phyloP scores from a whole-genome alignment of 2,797 vertebrate genomes.

The Iguana delicatissima region DNA sequence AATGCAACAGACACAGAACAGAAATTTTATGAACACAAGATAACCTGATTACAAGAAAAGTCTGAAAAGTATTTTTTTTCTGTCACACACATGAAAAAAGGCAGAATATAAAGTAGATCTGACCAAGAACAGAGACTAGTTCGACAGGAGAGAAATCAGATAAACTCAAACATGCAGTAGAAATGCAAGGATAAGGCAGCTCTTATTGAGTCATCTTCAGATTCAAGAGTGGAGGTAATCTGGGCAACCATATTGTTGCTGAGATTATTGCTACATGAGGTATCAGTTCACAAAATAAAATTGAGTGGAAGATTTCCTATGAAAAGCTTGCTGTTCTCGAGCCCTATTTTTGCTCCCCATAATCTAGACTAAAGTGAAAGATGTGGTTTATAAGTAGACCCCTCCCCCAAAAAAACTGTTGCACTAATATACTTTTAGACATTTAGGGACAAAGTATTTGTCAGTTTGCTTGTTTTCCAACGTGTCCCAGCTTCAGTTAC shows the following conservation, averaged over 20 bases:
- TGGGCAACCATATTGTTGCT: not conserved
- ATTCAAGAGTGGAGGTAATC: not conserved
- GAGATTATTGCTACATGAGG: conserved; percentile 11
- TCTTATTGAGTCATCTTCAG: not conserved
- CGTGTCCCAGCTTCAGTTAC: too few species aligned
- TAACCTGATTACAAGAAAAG: not conserved
- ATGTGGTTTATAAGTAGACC: too few species aligned
- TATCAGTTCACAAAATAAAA: conserved; percentile 46
- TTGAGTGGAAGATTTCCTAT: conserved; percentile 31
- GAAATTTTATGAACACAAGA: not conserved
- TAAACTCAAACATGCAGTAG: not conserved
- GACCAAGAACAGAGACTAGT: not conserved
- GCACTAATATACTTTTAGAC: too few species aligned
- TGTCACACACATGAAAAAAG: not conserved
- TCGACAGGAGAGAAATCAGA: not conserved
- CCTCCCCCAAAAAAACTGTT: too few species aligned
- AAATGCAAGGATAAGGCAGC: not conserved
- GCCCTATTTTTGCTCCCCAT: not conserved
- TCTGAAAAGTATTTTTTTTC: not conserved
- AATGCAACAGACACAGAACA: not conserved
- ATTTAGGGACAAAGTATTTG: too few species aligned
- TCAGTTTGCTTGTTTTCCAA: too few species aligned
- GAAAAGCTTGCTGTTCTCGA: conserved; percentile 67
- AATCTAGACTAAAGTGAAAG: too few species aligned
- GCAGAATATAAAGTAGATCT: not conserved